Evolutionary conservation across 1,140 invertebrate genomes (phyloP).

Genomic region (Lepidostoma basale): DNA sequence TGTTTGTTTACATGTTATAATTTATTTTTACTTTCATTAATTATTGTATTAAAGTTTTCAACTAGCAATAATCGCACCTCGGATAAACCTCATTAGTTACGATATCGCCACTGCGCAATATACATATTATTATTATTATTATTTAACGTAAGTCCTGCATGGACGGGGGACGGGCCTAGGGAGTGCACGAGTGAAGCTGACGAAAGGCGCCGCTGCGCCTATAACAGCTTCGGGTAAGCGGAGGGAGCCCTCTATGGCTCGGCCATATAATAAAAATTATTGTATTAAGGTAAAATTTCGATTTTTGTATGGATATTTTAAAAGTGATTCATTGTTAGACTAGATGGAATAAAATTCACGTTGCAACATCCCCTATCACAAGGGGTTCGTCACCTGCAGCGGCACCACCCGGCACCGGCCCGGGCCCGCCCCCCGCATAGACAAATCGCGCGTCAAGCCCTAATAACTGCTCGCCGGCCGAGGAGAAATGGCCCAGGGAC

Average conservation of each 20-base stretch:
- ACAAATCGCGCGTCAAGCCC: slow-evolving; percentile 45
- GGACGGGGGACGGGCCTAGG: too few relatives aligned
- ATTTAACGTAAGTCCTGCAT: too few relatives aligned
- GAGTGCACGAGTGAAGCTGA: too few relatives aligned
- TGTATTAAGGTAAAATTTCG: background rate
- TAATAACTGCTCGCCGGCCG: slow-evolving; percentile 39
- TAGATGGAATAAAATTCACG: background rate
- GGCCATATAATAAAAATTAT: background rate
- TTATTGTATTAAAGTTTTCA: slow-evolving; percentile 91
- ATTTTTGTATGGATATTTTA: background rate
- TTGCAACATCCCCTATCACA: background rate
- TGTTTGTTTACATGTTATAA: background rate
- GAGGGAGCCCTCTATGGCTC: too few relatives aligned
- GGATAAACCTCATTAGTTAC: slow-evolving; percentile 86
- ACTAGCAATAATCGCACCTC: slow-evolving; percentile 90
- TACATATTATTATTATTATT: too few relatives aligned
- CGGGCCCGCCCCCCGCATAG: background rate
- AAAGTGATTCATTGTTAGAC: too few relatives aligned
- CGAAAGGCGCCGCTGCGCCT: too few relatives aligned
- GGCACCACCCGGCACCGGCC: background rate
- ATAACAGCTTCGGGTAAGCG: too few relatives aligned
- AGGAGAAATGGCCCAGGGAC: slow-evolving; percentile 39
- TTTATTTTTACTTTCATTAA: too few relatives aligned
- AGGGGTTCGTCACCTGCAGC: background rate
- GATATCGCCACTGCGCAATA: slow-evolving; percentile 81